phyloP scores from a whole-genome alignment of 2,888 invertebrate species.

The Pammene aurita region DNA sequence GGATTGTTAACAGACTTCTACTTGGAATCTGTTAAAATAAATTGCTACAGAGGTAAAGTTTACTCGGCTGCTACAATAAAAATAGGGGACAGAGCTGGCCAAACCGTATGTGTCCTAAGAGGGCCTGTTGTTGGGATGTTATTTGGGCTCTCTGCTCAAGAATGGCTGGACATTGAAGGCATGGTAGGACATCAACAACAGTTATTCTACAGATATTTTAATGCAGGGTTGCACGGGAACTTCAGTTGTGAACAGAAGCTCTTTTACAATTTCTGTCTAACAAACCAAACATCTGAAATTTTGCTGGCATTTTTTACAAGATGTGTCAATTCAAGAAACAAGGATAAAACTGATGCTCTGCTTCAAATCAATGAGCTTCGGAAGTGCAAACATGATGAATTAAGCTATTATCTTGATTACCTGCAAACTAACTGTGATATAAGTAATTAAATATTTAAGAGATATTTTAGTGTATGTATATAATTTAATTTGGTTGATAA shows the following conservation, averaged over 20 bases:
- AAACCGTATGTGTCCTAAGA: conserved; percentile 67
- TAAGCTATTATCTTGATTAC: conserved; percentile 63
- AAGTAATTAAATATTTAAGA: background rate
- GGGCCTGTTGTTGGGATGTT: conserved; percentile 64
- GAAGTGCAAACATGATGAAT: conserved; percentile 59
- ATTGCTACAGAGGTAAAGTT: conserved; percentile 53
- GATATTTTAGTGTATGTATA: background rate
- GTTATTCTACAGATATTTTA: conserved; percentile 76
- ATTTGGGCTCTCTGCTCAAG: conserved; percentile 63
- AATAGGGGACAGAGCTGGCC: conserved; percentile 68
- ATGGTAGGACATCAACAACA: conserved; percentile 64
- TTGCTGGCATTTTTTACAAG: conserved; percentile 65
- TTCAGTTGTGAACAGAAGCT: conserved; percentile 69
- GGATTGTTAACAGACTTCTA: conserved; percentile 69
- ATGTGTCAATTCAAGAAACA: conserved; percentile 65
- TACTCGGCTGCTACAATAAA: conserved; percentile 67
- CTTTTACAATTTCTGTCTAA: conserved; percentile 75
- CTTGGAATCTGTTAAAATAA: conserved; percentile 76
- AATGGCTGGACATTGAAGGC: conserved; percentile 71
- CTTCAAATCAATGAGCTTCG: conserved; percentile 65
- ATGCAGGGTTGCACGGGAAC: conserved; percentile 65
- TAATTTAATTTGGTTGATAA: background rate
- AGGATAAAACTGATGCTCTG: conserved; percentile 65
- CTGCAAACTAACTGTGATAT: conserved; percentile 46
- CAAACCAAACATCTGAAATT: conserved; percentile 63